A percentile compares a stretch with the other conserved stretches of the same genome.
These are phyloP conservation scores for human DNA, from an alignment of 2,113 vertebrate species.

Conservation along the genomic window GRCh38 chr2:168429001-168429500, in stretches of 20 bases:
- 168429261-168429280: background rate
- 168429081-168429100: background rate
- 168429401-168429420: background rate
- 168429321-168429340: background rate
- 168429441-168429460: background rate
- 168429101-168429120: background rate
- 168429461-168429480: background rate
- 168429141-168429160: background rate
- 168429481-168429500: background rate
- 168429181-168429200: background rate
- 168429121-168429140: background rate
- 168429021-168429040: background rate
- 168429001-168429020: background rate
- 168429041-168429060: slow-evolving; percentile 1
- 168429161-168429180: background rate
- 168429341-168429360: background rate
- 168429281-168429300: background rate
- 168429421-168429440: background rate
- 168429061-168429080: background rate
- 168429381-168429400: background rate
- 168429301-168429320: background rate
- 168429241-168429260: background rate
- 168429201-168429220: background rate
- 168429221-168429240: background rate
- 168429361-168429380: background rate